phyloP scores from a whole-genome alignment of 2,888 invertebrate genomes.

The Orthonevra nobilis region DNA sequence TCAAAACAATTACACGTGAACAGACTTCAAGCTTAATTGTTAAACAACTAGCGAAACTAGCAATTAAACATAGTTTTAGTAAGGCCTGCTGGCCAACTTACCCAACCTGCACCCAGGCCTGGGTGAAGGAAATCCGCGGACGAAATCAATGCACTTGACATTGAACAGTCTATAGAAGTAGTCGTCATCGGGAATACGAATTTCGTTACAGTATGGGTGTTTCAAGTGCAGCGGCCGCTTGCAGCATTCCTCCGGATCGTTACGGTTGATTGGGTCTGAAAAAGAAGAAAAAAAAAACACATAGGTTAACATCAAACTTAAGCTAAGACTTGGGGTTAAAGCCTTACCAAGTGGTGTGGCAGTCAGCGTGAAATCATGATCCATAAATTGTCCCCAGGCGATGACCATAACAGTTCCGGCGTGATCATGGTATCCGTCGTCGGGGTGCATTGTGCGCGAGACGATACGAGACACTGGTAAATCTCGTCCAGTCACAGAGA shows the following conservation, averaged over 20 bases:
- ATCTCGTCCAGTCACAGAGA: conserved; percentile 88
- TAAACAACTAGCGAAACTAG: no score
- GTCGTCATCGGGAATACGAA: conserved; percentile 92
- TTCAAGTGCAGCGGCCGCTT: conserved; percentile 89
- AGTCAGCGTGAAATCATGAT: conserved; percentile 94
- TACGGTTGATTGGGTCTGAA: conserved; percentile 90
- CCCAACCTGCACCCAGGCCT: conserved; percentile 93
- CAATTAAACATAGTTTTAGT: conserved; percentile 11
- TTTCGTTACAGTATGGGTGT: conserved; percentile 95
- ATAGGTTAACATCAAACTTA: background rate
- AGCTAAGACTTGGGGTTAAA: conserved; percentile 32
- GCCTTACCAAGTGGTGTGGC: conserved; percentile 92
- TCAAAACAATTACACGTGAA: conserved; percentile 1
- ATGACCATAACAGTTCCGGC: conserved; percentile 94
- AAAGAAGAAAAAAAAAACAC: no score
- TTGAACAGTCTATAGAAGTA: conserved; percentile 93
- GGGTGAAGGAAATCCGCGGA: conserved; percentile 92
- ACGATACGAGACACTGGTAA: conserved; percentile 91
- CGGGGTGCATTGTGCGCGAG: conserved; percentile 94
- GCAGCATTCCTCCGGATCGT: conserved; percentile 95
- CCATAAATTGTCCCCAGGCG: conserved; percentile 97
- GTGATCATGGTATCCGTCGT: conserved; percentile 95
- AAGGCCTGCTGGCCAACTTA: conserved; percentile 78
- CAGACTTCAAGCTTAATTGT: conserved; percentile 7
- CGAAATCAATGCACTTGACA: conserved; percentile 94